Conservation (phyloP, 2,113 vertebrate species). For the Emberiza fucata region DNA sequence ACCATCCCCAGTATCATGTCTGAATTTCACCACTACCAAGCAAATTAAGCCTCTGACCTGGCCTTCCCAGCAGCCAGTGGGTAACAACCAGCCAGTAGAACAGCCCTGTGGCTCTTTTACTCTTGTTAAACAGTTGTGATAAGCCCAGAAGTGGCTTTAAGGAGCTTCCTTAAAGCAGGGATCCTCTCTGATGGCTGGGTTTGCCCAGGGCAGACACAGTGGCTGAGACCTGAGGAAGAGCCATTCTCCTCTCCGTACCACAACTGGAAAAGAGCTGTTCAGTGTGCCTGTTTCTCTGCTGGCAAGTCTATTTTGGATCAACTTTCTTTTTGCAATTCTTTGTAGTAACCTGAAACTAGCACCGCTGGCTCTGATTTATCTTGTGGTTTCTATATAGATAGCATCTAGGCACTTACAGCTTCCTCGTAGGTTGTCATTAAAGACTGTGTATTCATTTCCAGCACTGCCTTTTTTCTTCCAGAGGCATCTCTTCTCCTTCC, state of each 20-base stretch:
- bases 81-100: not conserved
- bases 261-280: not conserved
- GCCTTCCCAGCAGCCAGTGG: not conserved
- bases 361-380: not conserved
- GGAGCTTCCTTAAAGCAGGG: not conserved
- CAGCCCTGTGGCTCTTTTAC: not conserved
- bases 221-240: not conserved
- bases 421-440: not conserved
- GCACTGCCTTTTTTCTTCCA: not conserved
- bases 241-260: not conserved
- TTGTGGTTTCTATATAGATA: not conserved
- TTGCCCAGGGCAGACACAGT: fast-evolving
- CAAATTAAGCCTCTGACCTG: not conserved
- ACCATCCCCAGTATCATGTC: not conserved
- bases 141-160: not conserved
- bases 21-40: not conserved
- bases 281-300: not conserved
- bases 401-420: not conserved
- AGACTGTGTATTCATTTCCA: not conserved
- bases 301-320: not conserved
- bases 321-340: not conserved
- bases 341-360: not conserved
- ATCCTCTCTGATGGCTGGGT: not conserved
- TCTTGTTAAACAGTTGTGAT: not conserved
- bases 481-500: not conserved